Evolutionary conservation across 2,113 vertebrate genomes (phyloP), one percentile per base, ranked within the genome.

Genomic region (Eolophus roseicapilla): DNA sequence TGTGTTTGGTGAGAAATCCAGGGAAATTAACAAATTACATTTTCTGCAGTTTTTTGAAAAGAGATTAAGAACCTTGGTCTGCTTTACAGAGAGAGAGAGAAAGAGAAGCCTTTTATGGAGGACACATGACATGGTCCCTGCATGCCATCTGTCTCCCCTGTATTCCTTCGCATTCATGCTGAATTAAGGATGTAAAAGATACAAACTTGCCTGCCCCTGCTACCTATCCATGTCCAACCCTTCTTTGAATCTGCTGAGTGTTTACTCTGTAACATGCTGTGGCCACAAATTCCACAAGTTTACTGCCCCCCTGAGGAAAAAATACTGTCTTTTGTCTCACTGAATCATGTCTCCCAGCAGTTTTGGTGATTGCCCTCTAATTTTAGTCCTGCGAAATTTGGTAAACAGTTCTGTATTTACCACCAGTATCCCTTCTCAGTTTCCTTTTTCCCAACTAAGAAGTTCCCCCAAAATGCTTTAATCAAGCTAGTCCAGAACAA

Each of bases 71-170:
- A 76, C 17, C 17, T 10, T 62, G 11, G 7, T 73, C 4, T 82
- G 33, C 47, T 68, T 86, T 65, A 31, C 29, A 60, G 43, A 68
- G 4, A 7, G 5, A 50, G 29, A 50, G 47, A 28, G 2, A 79
- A 20, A 55, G 8, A 83, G 43, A 86, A 74, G 15, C 19, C 3
- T 3, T 55, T 69, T 69, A 60, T 12, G 50, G 9, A 76, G 33
- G 14, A 27, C 10, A 41, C 28, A 59, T 2, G 31, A 15, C 5
- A 11, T 0, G 0, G 5, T 5, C 17, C 6, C 35, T 20, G 3
- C 4, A 20, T 25, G 35, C 4, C 39, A 49, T 35, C 16, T 3
- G 1, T 35, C 69, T 3, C 23, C 15, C 5, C 14, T 41, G 7
- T 52, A 62, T n/a, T 70, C 24, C n/a, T 57, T 53, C 28, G 27